phyloP scores from a whole-genome alignment of 2,888 invertebrate species.

The Xestobium rufovillosum region DNA sequence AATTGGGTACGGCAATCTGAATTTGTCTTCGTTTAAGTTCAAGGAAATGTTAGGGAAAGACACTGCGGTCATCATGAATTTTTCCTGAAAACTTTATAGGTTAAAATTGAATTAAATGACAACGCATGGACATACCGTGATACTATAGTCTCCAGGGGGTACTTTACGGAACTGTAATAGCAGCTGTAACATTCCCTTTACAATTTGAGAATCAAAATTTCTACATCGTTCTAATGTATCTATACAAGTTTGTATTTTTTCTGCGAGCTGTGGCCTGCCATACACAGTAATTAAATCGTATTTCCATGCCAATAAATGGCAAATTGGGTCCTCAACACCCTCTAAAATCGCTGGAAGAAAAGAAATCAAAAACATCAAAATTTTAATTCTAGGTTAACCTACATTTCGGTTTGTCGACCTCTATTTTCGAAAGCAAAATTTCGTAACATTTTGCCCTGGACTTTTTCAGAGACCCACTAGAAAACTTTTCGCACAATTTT shows the following conservation, averaged over 20 bases:
- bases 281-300: conserved; percentile 31
- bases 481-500: conserved; percentile 34
- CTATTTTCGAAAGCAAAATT: conserved; percentile 27
- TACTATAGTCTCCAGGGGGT: too few species aligned
- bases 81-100: too few species aligned
- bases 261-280: conserved; percentile 28
- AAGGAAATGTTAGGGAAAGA: too few species aligned
- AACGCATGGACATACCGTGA: too few species aligned
- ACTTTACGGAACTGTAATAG: conserved; percentile 21
- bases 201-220: conserved; percentile 16
- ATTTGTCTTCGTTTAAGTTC: too few species aligned
- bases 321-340: conserved; percentile 31
- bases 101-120: too few species aligned
- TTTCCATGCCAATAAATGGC: conserved; percentile 36
- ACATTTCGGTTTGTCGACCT: conserved; percentile 13
- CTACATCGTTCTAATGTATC: conserved; percentile 22
- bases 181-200: conserved; percentile 18
- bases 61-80: too few species aligned
- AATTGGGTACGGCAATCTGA: too few species aligned
- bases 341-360: conserved; percentile 22
- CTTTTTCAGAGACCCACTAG: conserved; percentile 21
- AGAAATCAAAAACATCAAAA: conserved; percentile 14
- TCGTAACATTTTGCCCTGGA: conserved; percentile 34
- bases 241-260: conserved; percentile 26
- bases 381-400: conserved; percentile 16